Evolutionary conservation across 2,113 vertebrate genomes (phyloP).

Genomic region (Ctenodactylus gundi): DNA sequence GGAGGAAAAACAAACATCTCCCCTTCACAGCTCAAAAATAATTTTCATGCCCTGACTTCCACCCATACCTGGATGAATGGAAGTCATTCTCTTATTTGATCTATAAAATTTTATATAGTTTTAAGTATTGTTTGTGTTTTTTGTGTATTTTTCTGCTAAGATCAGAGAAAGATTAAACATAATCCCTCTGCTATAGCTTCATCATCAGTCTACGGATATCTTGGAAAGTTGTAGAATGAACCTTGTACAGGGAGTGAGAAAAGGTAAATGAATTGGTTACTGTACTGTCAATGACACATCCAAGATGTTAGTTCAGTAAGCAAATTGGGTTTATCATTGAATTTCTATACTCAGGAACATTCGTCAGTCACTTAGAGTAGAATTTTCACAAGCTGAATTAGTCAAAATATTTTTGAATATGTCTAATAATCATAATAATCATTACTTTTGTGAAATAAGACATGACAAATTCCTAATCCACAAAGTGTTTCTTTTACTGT

Average conservation of each 20-base stretch:
- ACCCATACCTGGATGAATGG: neutral
- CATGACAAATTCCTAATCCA: neutral
- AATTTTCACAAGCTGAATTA: constrained; percentile 5
- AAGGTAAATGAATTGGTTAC: neutral
- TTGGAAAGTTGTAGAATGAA: neutral
- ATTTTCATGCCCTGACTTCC: neutral
- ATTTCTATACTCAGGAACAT: constrained; percentile 25
- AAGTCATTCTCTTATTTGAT: neutral
- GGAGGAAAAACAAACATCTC: neutral
- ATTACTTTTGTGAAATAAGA: neutral
- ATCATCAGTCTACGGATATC: neutral
- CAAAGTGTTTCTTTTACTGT: neutral
- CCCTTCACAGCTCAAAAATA: neutral
- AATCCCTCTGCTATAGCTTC: neutral
- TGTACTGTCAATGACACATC: neutral
- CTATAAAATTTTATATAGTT: neutral
- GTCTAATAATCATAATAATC: neutral
- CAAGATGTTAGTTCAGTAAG: neutral
- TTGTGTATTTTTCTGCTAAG: neutral
- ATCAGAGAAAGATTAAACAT: neutral
- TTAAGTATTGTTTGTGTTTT: neutral
- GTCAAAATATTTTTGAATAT: constrained; percentile 4
- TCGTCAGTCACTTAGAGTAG: constrained; percentile 27
- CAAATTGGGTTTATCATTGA: neutral
- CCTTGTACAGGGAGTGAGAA: neutral